Conservation (phyloP, 2,113 vertebrate species). For the Cercocebus atys region DNA sequence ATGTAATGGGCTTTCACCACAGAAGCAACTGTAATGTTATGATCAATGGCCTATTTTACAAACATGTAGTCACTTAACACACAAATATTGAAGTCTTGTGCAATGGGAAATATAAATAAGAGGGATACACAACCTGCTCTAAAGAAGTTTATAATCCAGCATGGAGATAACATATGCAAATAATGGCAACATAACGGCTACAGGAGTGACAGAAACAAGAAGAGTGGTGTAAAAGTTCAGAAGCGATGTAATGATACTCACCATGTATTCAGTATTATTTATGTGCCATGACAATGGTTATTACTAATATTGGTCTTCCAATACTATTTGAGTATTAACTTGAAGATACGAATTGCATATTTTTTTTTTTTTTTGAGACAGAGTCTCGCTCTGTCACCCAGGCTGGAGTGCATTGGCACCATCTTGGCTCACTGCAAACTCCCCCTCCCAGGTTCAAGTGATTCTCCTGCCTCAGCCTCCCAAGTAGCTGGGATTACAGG, state of each 20-base stretch:
- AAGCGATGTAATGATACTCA: background rate
- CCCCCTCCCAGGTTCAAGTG: no score
- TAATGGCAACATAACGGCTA: background rate
- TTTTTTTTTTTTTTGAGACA: no score
- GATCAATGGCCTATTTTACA: slow-evolving; percentile 33
- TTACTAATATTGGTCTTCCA: background rate
- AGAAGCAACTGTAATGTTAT: background rate
- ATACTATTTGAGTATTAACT: background rate
- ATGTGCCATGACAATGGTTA: background rate
- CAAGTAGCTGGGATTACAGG: no score
- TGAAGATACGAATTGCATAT: background rate
- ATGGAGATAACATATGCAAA: background rate
- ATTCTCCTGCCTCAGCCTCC: no score
- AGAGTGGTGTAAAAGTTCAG: background rate
- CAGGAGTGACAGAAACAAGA: background rate
- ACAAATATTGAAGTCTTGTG: background rate
- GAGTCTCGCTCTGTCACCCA: no score
- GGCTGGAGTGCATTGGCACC: no score
- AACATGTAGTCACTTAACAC: background rate
- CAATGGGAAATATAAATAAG: background rate
- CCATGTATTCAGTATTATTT: background rate
- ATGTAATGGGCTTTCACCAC: background rate
- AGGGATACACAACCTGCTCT: background rate
- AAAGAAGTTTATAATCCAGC: slow-evolving; percentile 11
- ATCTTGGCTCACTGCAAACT: no score